Evolutionary conservation across 2,888 invertebrate species (phyloP), one percentile per base, ranked within the genome.

Genomic region (Hofmannophila pseudospretella): DNA sequence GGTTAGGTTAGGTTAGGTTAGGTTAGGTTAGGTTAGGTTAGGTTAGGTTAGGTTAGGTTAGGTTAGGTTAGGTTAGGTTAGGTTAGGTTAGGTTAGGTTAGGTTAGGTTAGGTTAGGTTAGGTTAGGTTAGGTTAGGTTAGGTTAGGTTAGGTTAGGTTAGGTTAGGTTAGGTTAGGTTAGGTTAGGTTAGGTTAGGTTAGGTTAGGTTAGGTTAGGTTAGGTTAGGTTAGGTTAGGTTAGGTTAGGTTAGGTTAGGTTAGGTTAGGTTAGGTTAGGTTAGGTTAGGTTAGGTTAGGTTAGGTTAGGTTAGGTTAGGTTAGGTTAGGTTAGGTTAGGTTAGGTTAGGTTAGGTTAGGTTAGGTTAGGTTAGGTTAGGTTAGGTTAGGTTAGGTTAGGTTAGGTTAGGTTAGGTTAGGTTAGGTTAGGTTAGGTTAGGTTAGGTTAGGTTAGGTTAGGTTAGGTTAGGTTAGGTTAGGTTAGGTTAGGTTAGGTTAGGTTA

Each of bases 51-150:
- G 51, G 47, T 50, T 47, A 45, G 49, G 51, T 47, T 46, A 40
- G 49, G 49, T 49, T 49, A 44, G 46, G 49, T 47, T 44, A 45
- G 46, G 43, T 42, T 44, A 47, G 46, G 47, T 43, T 42, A 47
- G 49, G 47, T 47, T 47, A 45, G 44, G 47, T 44, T 43, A 45
- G 44, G 47, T 44, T 44, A 44, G 46, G 44, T 42, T 39, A 45
- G 47, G 45, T 45, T 44, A 46, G 44, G 47, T 46, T 46, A 44
- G 32, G 20, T 32, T 31, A 31, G 31, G 31, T 31, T 31, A 31
- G 31, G 31, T 34, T 39, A 36, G 36, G 36, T 40, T 34, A 40
- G 40, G 36, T 40, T 36, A 34, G 36, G 25, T 36, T 38, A 33
- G 33, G 36, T 38, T 35, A 36, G 41, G 37, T 41, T 41, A 41